A percentile compares a stretch with the other conserved stretches of the same genome.
Evolutionary conservation across 2,888 invertebrate species (phyloP).

Genomic region (Diploptera punctata): DNA sequence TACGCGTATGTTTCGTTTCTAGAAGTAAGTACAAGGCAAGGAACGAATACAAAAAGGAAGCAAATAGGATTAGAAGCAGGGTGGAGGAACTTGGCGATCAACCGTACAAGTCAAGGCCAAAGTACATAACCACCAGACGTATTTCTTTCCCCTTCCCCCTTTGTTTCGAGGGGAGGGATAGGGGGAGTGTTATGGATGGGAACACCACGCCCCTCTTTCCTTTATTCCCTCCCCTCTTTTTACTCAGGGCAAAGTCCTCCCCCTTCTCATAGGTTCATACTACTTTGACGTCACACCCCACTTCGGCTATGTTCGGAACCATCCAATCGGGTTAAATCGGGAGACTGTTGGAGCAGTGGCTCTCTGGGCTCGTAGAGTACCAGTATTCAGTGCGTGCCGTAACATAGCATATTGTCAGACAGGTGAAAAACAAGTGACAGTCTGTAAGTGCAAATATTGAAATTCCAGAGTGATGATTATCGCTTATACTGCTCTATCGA

Average conservation of each 20-base stretch:
- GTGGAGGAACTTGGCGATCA: slow-evolving; percentile 36
- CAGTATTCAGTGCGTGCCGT: slow-evolving; percentile 19
- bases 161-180: slow-evolving; percentile 13
- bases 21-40: neutral
- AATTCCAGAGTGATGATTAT: too few relatives aligned
- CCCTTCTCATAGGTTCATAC: slow-evolving; percentile 35
- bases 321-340: slow-evolving; percentile 28
- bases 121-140: slow-evolving; percentile 35
- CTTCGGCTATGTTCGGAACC: slow-evolving; percentile 33
- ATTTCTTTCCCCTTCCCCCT: slow-evolving; percentile 3
- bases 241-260: slow-evolving; percentile 33
- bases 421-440: slow-evolving; percentile 19
- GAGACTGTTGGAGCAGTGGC: slow-evolving; percentile 23
- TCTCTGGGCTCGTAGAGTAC: neutral
- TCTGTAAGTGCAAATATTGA: neutral
- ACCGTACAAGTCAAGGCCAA: slow-evolving; percentile 41
- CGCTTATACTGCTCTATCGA: slow-evolving; percentile 2
- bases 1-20: neutral
- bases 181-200: slow-evolving; percentile 34
- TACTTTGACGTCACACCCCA: slow-evolving; percentile 36
- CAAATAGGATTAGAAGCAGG: slow-evolving; percentile 33
- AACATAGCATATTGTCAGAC: neutral
- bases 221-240: slow-evolving; percentile 39
- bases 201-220: slow-evolving; percentile 40
- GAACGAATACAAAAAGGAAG: slow-evolving; percentile 30